Evolutionary conservation across 2,797 vertebrate species (phyloP).

Genomic region (Emydoidea blandingii): DNA sequence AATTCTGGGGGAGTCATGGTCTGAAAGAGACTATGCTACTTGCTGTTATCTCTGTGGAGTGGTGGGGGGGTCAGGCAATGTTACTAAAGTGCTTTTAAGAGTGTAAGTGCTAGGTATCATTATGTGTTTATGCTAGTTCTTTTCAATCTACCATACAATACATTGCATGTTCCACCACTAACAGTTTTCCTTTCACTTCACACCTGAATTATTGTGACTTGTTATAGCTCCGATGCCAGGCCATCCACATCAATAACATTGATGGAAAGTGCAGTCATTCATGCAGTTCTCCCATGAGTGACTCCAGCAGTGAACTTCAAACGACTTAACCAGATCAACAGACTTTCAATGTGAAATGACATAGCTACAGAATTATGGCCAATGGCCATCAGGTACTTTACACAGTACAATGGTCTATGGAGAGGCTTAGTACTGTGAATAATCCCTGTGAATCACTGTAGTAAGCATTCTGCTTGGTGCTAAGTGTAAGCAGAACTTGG

Average conservation of each 20-base stretch:
- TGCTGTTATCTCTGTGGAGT: neutral
- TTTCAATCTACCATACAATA: neutral
- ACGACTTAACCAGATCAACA: neutral
- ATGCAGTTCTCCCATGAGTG: neutral
- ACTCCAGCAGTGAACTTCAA: neutral
- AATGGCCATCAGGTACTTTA: neutral
- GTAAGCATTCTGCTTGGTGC: neutral
- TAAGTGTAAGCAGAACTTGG: neutral
- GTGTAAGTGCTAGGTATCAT: neutral
- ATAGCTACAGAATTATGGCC: neutral
- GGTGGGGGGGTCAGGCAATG: neutral
- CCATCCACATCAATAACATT: neutral
- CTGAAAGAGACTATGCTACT: neutral
- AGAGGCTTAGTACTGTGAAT: neutral
- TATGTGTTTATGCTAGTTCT: neutral
- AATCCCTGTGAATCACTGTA: constrained; percentile 16
- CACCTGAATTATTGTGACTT: neutral
- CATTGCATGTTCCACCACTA: neutral
- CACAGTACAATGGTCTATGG: neutral
- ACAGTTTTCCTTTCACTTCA: neutral
- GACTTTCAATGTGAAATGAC: neutral
- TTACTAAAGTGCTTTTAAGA: constrained; percentile 11
- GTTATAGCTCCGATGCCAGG: neutral
- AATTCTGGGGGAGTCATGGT: neutral
- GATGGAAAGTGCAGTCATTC: neutral